A percentile compares a stretch with the other conserved stretches of the same genome.
These are phyloP conservation scores for Lathronympha strigana DNA, from an alignment of 2,888 invertebrate species.

Conservation along the genomic window DNA sequence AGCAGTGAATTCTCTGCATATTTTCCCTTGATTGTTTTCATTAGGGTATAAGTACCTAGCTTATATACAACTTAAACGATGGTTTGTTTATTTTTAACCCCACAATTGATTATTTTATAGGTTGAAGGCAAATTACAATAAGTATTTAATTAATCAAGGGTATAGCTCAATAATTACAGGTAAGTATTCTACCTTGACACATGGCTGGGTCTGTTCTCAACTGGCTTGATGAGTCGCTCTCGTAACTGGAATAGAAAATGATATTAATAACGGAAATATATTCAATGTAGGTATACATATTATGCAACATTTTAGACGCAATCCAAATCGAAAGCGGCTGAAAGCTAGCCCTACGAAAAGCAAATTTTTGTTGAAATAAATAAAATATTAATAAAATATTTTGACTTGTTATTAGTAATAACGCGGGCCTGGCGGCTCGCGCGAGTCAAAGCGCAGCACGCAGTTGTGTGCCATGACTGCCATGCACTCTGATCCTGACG, in stretches of 20 bases:
- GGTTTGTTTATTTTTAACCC: not conserved
- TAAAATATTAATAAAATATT: no score
- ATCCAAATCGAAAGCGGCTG: no score
- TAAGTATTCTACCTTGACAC: constrained; percentile 61
- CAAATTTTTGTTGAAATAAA: no score
- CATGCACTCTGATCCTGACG: constrained; percentile 62
- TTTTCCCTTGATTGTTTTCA: no score
- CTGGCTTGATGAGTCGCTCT: constrained; percentile 73
- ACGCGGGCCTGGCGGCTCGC: constrained; percentile 89
- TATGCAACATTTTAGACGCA: not conserved
- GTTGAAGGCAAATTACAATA: no score
- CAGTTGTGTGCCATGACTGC: constrained; percentile 65
- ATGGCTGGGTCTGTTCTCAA: constrained; percentile 64
- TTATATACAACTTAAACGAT: no score
- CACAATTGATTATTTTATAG: not conserved
- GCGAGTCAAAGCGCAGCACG: constrained; percentile 86
- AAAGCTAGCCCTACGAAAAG: no score
- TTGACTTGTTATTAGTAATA: not conserved
- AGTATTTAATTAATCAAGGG: no score
- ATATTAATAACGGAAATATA: not conserved
- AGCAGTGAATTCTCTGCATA: no score
- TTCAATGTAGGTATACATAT: not conserved
- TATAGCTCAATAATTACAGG: no score
- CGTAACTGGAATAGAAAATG: constrained; percentile 61
- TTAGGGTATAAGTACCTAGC: no score